Conservation (phyloP, 2,797 vertebrate species). For the Apogon hyalosoma region DNA sequence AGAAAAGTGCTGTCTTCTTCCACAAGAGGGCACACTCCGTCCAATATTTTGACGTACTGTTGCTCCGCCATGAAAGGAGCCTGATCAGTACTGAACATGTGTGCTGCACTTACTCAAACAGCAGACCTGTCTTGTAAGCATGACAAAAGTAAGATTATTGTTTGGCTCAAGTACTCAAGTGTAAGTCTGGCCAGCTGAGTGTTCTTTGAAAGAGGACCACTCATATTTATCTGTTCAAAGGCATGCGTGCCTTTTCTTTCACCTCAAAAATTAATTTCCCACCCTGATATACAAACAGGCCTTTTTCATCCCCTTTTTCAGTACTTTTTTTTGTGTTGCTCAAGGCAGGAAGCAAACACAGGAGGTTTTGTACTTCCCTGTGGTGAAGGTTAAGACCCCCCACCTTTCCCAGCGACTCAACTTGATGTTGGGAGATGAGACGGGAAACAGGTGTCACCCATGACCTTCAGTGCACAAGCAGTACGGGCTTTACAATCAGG, state of each 20-base stretch:
- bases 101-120: constrained; percentile 20
- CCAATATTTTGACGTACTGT: constrained; percentile 51
- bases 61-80: constrained; percentile 3
- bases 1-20: constrained; percentile 9
- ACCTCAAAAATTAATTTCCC: constrained; percentile 68
- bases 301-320: constrained; percentile 46
- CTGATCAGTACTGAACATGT: constrained; percentile 7
- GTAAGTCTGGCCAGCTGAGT: constrained; percentile 17
- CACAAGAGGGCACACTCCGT: constrained; percentile 83
- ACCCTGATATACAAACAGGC: constrained; percentile 59
- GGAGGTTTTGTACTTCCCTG: constrained; percentile 70
- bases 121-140: constrained; percentile 20
- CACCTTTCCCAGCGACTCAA: constrained; percentile 53
- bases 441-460: constrained; percentile 84
- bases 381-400: constrained; percentile 54
- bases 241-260: constrained; percentile 56
- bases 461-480: constrained; percentile 79
- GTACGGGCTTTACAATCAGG: constrained; percentile 63
- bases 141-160: constrained; percentile 27
- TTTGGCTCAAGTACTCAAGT: constrained; percentile 31
- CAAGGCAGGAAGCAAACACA: constrained; percentile 73
- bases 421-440: constrained; percentile 81
- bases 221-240: constrained; percentile 38
- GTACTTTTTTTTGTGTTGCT: constrained; percentile 33
- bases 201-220: constrained; percentile 31